Conservation (phyloP, 2,888 invertebrate species). For the Hyposoter dolosus region DNA sequence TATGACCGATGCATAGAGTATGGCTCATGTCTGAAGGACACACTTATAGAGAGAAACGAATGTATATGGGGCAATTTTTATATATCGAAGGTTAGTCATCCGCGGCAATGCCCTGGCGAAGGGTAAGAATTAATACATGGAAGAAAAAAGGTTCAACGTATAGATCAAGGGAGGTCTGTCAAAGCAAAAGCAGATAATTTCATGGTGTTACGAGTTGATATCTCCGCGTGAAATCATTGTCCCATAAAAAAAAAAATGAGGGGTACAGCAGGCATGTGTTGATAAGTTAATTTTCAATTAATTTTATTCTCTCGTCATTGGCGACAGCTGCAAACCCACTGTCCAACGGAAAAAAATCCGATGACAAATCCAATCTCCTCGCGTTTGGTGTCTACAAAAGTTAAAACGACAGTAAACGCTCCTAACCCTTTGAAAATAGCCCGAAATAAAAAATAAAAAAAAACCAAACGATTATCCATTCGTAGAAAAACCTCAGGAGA, state of each 20-base stretch:
- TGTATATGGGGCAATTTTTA: background rate
- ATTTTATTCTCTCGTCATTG: slow-evolving; percentile 3
- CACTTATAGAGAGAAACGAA: background rate
- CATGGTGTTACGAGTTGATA: slow-evolving; percentile 4
- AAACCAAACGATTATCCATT: too few species aligned
- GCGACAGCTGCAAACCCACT: background rate
- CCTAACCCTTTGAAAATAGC: too few species aligned
- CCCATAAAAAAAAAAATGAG: background rate
- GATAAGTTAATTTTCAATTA: slow-evolving; percentile 8
- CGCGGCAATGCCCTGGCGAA: background rate
- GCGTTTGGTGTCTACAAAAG: too few species aligned
- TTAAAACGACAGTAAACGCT: too few species aligned
- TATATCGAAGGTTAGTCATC: slow-evolving; percentile 14
- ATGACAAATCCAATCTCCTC: too few species aligned
- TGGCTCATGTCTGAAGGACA: background rate
- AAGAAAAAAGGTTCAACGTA: slow-evolving; percentile 5
- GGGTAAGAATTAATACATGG: slow-evolving; percentile 2
- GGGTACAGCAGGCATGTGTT: slow-evolving; percentile 2
- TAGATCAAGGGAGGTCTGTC: slow-evolving; percentile 2
- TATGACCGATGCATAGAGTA: background rate
- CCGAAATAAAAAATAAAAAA: too few species aligned
- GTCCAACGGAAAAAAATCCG: too few species aligned
- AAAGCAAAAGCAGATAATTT: slow-evolving; percentile 13
- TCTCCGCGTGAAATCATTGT: slow-evolving; percentile 2
- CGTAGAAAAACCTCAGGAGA: too few species aligned